Percentiles rank a stretch among this genome's conserved stretches.
Evolutionary conservation across 2,113 vertebrate species (phyloP).

Genomic region (Otis tarda): DNA sequence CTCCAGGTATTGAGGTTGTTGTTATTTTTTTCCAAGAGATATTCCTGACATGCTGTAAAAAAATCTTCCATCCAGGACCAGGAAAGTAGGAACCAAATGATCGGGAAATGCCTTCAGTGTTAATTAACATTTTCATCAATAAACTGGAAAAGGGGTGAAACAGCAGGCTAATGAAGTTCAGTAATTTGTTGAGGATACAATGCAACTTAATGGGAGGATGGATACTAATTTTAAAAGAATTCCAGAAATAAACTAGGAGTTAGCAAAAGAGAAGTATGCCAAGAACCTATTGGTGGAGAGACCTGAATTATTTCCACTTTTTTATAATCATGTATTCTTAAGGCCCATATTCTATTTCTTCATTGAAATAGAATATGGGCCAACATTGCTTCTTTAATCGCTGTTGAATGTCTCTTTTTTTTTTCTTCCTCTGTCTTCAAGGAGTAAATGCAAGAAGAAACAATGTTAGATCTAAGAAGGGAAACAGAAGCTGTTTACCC

Average conservation of each 20-base stretch:
- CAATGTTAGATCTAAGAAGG: background rate
- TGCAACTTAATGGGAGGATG: background rate
- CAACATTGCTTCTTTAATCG: background rate
- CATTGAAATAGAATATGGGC: background rate
- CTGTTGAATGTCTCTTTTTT: background rate
- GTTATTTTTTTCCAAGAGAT: background rate
- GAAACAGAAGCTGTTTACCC: background rate
- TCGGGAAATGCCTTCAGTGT: background rate
- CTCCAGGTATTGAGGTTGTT: background rate
- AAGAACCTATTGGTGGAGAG: background rate
- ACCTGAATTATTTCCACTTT: rapidly evolving
- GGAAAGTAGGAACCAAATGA: background rate
- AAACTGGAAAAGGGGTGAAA: background rate
- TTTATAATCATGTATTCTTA: too few relatives aligned
- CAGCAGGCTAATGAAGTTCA: background rate
- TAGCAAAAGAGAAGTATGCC: background rate
- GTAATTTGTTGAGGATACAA: background rate
- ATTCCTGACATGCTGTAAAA: background rate
- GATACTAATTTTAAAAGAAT: background rate
- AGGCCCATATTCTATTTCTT: too few relatives aligned
- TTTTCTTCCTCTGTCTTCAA: background rate
- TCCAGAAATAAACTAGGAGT: background rate
- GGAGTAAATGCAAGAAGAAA: background rate
- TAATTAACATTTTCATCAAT: background rate
- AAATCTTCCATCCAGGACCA: background rate